These are phyloP conservation scores for Dascyllus trimaculatus DNA, from an alignment of 2,113 vertebrate species.

Conservation along the genomic window DNA sequence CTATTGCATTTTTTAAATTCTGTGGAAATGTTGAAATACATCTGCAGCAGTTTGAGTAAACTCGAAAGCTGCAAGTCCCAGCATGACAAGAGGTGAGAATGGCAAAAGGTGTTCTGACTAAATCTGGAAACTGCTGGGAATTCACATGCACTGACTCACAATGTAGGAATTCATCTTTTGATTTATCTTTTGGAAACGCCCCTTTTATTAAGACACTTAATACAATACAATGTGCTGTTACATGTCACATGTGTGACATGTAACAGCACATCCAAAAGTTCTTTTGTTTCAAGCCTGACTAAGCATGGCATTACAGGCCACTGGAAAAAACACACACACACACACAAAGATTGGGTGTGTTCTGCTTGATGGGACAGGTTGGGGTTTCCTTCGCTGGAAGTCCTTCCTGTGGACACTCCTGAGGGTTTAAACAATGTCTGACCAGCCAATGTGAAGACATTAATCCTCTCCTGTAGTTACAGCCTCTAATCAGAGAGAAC, in stretches of 20 bases:
- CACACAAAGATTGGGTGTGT: conserved; percentile 25
- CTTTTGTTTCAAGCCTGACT: neutral
- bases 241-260: too few relatives aligned
- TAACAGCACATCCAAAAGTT: neutral
- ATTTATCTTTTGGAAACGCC: neutral
- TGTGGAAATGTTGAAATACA: conserved; percentile 3
- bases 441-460: conserved; percentile 28
- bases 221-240: too few relatives aligned
- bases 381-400: conserved; percentile 14
- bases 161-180: neutral
- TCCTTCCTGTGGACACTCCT: conserved; percentile 35
- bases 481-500: conserved; percentile 33
- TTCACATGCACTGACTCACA: conserved; percentile 3
- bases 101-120: neutral
- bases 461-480: conserved; percentile 44
- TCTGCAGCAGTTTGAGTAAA: neutral
- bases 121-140: conserved; percentile 1
- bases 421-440: conserved; percentile 36
- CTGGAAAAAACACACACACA: neutral
- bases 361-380: conserved; percentile 35
- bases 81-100: neutral
- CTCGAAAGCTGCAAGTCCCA: conserved; percentile 11
- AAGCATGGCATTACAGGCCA: neutral
- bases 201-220: neutral
- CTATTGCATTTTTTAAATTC: neutral